A percentile compares a stretch with the other conserved stretches of the same genome.
Evolutionary conservation across 2,888 invertebrate genomes (phyloP).

Genomic region (Boloria selene): DNA sequence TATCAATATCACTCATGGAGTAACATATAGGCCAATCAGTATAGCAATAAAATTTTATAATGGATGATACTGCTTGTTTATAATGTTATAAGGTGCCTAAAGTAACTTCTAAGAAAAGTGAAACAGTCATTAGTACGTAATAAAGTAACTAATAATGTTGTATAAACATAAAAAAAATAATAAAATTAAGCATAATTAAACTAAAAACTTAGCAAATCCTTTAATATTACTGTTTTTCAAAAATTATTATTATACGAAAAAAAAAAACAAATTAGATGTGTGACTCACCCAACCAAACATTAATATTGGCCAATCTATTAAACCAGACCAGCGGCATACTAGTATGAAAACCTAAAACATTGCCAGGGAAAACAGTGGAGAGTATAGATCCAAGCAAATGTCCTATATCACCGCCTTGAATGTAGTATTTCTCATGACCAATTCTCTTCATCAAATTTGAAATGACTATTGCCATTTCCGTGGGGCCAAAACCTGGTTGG

Average conservation of each 20-base stretch:
- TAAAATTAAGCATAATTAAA: too few relatives aligned
- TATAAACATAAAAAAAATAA: too few relatives aligned
- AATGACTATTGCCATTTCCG: constrained; percentile 82
- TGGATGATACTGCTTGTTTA: too few relatives aligned
- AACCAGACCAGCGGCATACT: constrained; percentile 81
- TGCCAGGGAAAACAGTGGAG: constrained; percentile 83
- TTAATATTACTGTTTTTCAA: background rate
- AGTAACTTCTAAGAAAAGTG: background rate
- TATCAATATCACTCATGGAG: too few relatives aligned
- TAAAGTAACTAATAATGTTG: too few relatives aligned
- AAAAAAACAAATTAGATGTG: background rate
- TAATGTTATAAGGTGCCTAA: too few relatives aligned
- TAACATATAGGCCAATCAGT: too few relatives aligned
- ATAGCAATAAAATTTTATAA: too few relatives aligned
- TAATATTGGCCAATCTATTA: constrained; percentile 47
- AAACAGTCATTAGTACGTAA: too few relatives aligned
- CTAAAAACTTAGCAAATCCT: too few relatives aligned
- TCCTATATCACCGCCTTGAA: constrained; percentile 90
- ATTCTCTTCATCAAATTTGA: constrained; percentile 87
- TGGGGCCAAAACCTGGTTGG: constrained; percentile 81
- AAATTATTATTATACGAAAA: background rate
- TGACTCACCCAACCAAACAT: constrained; percentile 63
- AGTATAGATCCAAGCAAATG: constrained; percentile 81
- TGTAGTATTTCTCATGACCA: constrained; percentile 84
- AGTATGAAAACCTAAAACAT: constrained; percentile 79